Conservation (phyloP, 2,113 vertebrate genomes). For the Eretmochelys imbricata region DNA sequence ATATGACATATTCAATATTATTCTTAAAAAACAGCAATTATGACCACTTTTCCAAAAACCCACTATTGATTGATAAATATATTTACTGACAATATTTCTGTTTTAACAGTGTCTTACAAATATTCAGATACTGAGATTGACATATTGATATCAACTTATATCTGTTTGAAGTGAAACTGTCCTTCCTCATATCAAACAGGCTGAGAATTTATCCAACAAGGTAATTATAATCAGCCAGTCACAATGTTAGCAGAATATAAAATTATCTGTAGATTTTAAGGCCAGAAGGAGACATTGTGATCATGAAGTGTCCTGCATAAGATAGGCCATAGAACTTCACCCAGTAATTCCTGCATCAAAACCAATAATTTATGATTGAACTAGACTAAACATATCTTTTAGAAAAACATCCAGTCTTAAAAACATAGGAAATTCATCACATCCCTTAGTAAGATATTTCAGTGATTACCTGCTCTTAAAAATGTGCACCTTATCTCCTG, state of each 20-base stretch:
- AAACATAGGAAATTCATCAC: background rate
- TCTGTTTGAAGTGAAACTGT: background rate
- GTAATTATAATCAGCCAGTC: background rate
- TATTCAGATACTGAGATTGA: background rate
- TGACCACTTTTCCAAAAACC: background rate
- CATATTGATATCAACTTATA: background rate
- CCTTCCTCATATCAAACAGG: background rate
- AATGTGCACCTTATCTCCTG: background rate
- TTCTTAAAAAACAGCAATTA: background rate
- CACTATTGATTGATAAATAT: background rate
- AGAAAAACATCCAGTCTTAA: background rate
- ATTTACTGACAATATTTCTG: background rate
- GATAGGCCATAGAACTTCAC: background rate
- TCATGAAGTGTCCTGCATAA: background rate
- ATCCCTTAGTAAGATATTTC: background rate
- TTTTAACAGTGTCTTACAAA: background rate
- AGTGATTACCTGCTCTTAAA: background rate
- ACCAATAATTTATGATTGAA: background rate
- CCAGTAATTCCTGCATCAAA: background rate
- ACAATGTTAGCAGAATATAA: background rate
- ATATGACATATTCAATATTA: background rate
- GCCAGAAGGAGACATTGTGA: background rate
- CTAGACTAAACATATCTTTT: rapidly evolving
- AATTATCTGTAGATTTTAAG: background rate
- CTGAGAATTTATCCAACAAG: background rate